These are phyloP conservation scores for Mesocricetus auratus DNA, from an alignment of 2,113 vertebrate species.

Conservation along the genomic window DNA sequence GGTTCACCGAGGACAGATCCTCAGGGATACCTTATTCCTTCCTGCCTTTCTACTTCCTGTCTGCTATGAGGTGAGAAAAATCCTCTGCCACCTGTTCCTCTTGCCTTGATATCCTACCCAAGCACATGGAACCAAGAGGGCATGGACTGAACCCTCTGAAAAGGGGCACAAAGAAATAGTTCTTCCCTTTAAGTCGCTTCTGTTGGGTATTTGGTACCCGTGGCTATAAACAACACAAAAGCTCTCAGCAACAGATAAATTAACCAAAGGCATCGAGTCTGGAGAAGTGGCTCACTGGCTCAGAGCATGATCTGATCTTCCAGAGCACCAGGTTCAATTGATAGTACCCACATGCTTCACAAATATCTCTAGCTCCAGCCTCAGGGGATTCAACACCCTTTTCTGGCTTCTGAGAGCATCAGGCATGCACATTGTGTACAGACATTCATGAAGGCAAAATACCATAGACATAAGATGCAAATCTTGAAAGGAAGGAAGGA, in stretches of 20 bases:
- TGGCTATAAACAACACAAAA: neutral
- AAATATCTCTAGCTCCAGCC: neutral
- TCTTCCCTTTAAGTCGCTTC: neutral
- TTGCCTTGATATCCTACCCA: neutral
- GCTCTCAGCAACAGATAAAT: neutral
- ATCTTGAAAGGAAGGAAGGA: neutral
- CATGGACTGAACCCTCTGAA: neutral
- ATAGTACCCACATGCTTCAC: neutral
- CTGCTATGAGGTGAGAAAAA: neutral
- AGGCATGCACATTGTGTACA: neutral
- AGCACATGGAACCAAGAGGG: neutral
- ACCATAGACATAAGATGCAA: neutral
- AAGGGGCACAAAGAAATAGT: neutral
- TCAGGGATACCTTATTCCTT: neutral
- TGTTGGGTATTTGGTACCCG: neutral
- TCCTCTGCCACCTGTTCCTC: neutral
- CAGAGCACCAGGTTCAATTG: neutral
- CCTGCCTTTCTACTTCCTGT: neutral
- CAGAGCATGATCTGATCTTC: neutral
- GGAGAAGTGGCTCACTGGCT: neutral
- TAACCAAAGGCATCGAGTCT: neutral
- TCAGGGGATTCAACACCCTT: neutral
- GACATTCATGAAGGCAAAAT: neutral
- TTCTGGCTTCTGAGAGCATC: neutral
- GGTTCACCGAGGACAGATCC: neutral